Base-by-base conservation (phyloP, 92 coral and sea anemone species). In the Anthopleura xanthogrammica region DNA sequence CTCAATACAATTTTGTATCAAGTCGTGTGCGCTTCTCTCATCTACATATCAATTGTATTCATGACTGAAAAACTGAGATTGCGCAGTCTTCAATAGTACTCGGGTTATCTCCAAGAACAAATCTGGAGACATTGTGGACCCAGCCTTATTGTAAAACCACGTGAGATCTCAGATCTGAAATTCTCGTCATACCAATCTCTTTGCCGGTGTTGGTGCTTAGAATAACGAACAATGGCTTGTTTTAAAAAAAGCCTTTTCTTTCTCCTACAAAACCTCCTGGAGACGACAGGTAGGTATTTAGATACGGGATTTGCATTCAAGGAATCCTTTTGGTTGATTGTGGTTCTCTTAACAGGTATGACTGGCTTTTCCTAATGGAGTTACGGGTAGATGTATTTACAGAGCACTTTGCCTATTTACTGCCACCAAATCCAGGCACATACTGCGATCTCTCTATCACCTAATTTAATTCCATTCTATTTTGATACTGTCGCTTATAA, bases 371-470 rank as follows among this genome's bases (percentile, higher is more conserved):
- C 56, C 54, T 11, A 55, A 12, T 20, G 54, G 70, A 60, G 40
- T 24, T 7, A 29, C 81, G 17, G 81, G 79, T 76, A 76, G 70
- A 58, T 58, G 72, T 76, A 43, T 56, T 79, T 36, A 39, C 52
- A 43, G 62, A 79, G 71, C 82, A 60, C 71, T 77, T 77, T 41
- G 58, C 60, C 80, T 77, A 52, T 77, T 68, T 70, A 43, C 84
- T 68, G 77, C 52, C 84, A 81, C 60, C 75, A 50, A 7, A 64
- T 66, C 56, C 83, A 64, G 42, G n/a, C 58, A n/a, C 84, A 81
- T 12, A 81, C 84, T 64, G 78, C 41, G 84, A 81, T 24, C n/a
- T 70, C 22, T 70, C 56, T n/a, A 72, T 46, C 12, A n/a, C 75
- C 65, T 52, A 70, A 81, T 81, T 81, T 22, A n/a, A 66, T 68